phyloP scores from a whole-genome alignment of 1,140 invertebrate genomes.

The Plectrocnemia conspersa region DNA sequence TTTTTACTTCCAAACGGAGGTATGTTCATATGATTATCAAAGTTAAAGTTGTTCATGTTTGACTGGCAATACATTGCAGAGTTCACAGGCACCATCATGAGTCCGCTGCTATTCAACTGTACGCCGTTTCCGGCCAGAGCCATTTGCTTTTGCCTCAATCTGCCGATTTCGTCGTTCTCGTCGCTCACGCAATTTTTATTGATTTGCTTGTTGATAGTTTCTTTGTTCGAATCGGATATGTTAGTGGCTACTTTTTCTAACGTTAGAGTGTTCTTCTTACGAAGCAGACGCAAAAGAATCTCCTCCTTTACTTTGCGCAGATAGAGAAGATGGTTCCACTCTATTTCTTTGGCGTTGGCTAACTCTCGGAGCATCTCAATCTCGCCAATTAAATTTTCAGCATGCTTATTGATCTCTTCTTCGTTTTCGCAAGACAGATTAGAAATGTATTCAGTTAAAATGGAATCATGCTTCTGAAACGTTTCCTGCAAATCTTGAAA shows the following conservation, averaged over 20 bases:
- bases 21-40: constrained; percentile 20
- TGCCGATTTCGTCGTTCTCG: constrained; percentile 18
- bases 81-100: constrained; percentile 17
- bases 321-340: constrained; percentile 77
- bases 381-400: constrained; percentile 56
- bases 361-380: constrained; percentile 64
- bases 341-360: constrained; percentile 70
- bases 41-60: constrained; percentile 16
- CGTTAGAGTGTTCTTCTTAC: constrained; percentile 54
- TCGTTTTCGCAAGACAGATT: constrained; percentile 51
- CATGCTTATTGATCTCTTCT: constrained; percentile 56
- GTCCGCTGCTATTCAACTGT: constrained; percentile 18
- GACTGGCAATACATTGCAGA: constrained; percentile 18
- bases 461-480: constrained; percentile 52
- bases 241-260: constrained; percentile 20
- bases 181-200: constrained; percentile 25
- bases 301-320: constrained; percentile 79
- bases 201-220: constrained; percentile 15
- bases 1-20: constrained; percentile 32
- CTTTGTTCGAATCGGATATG: constrained; percentile 20
- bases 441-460: constrained; percentile 58
- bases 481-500: constrained; percentile 52
- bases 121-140: constrained; percentile 7
- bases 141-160: constrained; percentile 7
- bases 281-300: constrained; percentile 61